Conservation (phyloP, 37 sponge, comb jelly and placozoan species). For the Petrosia ficiformis region DNA sequence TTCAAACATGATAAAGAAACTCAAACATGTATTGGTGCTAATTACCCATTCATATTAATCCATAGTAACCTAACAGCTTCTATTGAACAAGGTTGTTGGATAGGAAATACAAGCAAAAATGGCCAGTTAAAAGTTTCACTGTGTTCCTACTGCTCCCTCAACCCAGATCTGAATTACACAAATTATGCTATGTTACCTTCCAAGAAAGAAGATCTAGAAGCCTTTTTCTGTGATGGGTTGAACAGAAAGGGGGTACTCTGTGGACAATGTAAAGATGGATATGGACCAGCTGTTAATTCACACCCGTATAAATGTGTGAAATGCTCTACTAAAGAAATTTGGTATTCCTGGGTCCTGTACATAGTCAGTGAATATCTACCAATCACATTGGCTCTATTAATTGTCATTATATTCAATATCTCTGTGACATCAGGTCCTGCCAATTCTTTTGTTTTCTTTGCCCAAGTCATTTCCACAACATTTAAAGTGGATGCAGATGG, state of each 20-base stretch:
- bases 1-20: not conserved
- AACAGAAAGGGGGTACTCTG: not conserved
- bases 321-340: not conserved
- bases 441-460: slow-evolving; percentile 6
- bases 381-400: not conserved
- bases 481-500: slow-evolving; percentile 7
- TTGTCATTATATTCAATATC: slow-evolving; percentile 5
- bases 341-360: not conserved
- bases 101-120: not conserved
- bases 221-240: not conserved
- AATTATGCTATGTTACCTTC: not conserved
- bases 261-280: not conserved
- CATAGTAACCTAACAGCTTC: not conserved
- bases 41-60: not conserved
- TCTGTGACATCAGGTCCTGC: slow-evolving; percentile 5
- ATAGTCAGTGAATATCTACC: not conserved
- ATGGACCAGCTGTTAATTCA: not conserved
- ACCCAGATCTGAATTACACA: not conserved
- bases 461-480: slow-evolving; percentile 1
- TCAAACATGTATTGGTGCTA: not conserved
- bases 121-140: not conserved
- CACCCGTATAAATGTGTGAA: not conserved
- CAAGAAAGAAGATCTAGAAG: not conserved
- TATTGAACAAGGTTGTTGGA: slow-evolving; percentile 3
- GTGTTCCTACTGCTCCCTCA: not conserved